These are phyloP conservation scores for Sarcophaga variegata DNA, from an alignment of 2,888 invertebrate genomes.

Conservation along the genomic window DNA sequence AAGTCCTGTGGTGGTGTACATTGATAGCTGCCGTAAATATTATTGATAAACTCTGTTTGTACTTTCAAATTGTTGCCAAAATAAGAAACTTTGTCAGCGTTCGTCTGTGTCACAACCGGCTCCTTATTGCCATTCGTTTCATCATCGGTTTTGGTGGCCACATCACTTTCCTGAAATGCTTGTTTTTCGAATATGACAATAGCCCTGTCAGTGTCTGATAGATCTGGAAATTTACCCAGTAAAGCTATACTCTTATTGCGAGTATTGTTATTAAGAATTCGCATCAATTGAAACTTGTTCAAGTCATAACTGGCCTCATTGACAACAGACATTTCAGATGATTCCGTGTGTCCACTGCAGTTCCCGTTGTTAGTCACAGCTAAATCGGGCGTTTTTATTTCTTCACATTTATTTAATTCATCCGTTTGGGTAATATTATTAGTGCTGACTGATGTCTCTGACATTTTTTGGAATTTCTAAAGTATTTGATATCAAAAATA, in stretches of 20 bases:
- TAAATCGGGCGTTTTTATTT: background rate
- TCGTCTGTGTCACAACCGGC: background rate
- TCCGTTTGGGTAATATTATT: background rate
- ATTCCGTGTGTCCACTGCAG: background rate
- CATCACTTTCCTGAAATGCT: constrained; percentile 85
- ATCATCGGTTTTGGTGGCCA: constrained; percentile 55
- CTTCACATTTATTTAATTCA: background rate
- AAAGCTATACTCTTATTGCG: constrained; percentile 86
- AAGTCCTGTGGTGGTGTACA: constrained; percentile 85
- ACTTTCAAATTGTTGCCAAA: constrained; percentile 85
- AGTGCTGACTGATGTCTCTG: constrained; percentile 22
- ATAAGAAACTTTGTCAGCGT: constrained; percentile 78
- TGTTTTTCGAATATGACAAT: constrained; percentile 91
- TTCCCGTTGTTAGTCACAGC: background rate
- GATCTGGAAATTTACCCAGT: constrained; percentile 85
- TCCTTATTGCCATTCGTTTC: constrained; percentile 32
- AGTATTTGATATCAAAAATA: background rate
- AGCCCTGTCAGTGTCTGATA: constrained; percentile 84
- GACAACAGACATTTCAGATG: background rate
- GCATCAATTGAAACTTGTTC: constrained; percentile 86
- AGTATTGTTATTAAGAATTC: constrained; percentile 88
- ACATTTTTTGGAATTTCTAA: constrained; percentile 30
- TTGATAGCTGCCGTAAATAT: constrained; percentile 92
- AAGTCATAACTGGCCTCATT: constrained; percentile 81
- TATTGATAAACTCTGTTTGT: constrained; percentile 88